Evolutionary conservation across 2,888 invertebrate genomes (phyloP), one percentile per base, ranked within the genome.

Genomic region (Drosophila tanythrix): DNA sequence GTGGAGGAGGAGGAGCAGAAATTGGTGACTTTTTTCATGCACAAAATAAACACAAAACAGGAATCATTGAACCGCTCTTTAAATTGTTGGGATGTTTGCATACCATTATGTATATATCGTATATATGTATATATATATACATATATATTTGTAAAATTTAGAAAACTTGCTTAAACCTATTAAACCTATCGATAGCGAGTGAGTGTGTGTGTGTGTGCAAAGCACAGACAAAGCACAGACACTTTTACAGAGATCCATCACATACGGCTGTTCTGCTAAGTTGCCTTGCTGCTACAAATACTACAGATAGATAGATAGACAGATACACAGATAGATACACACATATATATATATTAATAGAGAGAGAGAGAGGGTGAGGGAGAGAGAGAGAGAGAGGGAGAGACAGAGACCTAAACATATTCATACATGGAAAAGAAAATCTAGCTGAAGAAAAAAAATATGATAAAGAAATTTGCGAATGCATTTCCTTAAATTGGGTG

Each of bases 1-100:
- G 25, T 21, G 21, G 21, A 21, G 29, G 8, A 4, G 0, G 1
- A 40, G 40, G 13, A n/a, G 13, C 15, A 13, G 18, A 36, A 25
- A 52, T 62, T 70, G 73, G 70, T 72, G 65, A 70, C 80, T 84
- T 85, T 81, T 75, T 75, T 62, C 33, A 61, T 77, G 83, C 79
- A 76, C 76, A 87, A 83, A 84, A 74, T 71, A 89, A 85, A 87
- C 67, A 74, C 64, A 89, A 82, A 73, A 77, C 88, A 90, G 90
- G 86, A 90, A 90, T 79, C 88, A 83, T 82, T 82, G 83, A 89
- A 89, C 86, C 87, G 81, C 88, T 85, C 82, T 88, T 70, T 83
- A 85, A 84, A 81, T 88, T 78, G 79, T 81, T 76, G 85, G 85
- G 87, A 84, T 79, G 78, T 86, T 78, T 81, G 74, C 80, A 86